Evolutionary conservation across 1,140 invertebrate genomes (phyloP).

Genomic region (Magallana gigas): DNA sequence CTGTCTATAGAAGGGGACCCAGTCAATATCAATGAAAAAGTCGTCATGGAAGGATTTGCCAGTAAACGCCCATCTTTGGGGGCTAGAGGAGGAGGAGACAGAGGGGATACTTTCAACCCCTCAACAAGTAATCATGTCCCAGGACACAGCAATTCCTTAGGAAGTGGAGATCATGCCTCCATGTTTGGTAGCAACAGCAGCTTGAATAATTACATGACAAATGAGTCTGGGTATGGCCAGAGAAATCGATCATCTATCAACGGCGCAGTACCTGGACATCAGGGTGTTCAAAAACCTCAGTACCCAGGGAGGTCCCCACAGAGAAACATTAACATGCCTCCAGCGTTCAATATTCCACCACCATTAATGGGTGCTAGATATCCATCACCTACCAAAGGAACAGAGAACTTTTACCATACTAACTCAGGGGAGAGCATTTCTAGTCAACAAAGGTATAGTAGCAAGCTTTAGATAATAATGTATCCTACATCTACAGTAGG

Average conservation of each 20-base stretch:
- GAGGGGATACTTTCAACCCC: background rate
- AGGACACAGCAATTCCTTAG: background rate
- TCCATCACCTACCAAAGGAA: background rate
- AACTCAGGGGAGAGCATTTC: background rate
- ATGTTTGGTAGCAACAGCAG: conserved; percentile 1
- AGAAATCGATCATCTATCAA: background rate
- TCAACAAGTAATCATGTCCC: background rate
- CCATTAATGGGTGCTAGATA: background rate
- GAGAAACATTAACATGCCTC: background rate
- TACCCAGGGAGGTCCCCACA: conserved; percentile 6
- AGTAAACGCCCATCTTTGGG: conserved; percentile 51
- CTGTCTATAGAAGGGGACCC: conserved; percentile 52
- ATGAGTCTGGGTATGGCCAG: background rate
- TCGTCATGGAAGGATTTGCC: conserved; percentile 62
- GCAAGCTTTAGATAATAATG: no score
- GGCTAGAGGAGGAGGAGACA: background rate
- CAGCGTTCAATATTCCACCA: background rate
- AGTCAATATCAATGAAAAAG: conserved; percentile 57
- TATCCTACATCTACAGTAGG: no score
- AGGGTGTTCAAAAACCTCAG: background rate
- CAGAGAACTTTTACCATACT: background rate
- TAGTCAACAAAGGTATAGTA: background rate
- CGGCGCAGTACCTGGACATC: background rate
- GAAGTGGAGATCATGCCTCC: background rate
- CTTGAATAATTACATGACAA: conserved; percentile 11